Base-by-base conservation (phyloP, 2,888 invertebrate genomes). In the Byasa hedistus region DNA sequence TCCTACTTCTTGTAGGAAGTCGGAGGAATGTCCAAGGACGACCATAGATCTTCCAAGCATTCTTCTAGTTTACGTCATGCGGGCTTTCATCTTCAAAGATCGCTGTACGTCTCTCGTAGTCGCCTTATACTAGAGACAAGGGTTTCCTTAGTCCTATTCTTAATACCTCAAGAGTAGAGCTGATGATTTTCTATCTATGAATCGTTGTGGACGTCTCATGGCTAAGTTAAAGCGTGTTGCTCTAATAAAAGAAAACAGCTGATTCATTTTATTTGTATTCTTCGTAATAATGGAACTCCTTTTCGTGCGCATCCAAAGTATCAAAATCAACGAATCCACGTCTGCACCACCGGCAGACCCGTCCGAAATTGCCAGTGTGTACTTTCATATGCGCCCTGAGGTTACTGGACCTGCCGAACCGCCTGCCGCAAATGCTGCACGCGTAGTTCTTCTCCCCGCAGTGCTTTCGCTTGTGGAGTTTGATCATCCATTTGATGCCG, bases 401-500 rank as follows among this genome's bases (percentile, higher is more conserved):
- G 65, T 89, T 89, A 56, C 93, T 94, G 10, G 93, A 92, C 52
- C 93, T 88, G 0, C 92, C 88, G 57, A 94, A 92, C 72, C 83
- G 84, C 56, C 84, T 89, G 0, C 89, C 87, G 64, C 94, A 94
- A n/a, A 93, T 82, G 52, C 92, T 92, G 68, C 94, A 94, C 1
- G 82, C 80, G 65, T 93, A 93, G 17, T 86, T 83, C 15, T 86
- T 90, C 1, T 91, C 89, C 0, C 89, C 90, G 22, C 83, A 86
- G 79, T 93, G 93, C 52, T 87, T 90, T 23, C 87, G 84, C 61
- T 85, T 86, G 68, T 93, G 93, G 2, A 88, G 66, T 32, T 79
- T 87, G 0, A 89, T 76, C 74, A 83, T 73, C 84, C 84, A 87
- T 65, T 85, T 85, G 0, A 86, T 83, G 0, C 80, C 79, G 0